Percentiles rank a stretch among this genome's conserved stretches.
Evolutionary conservation across 30 jellyfish, hydroid and myxozoan genomes (phyloP).

Genomic region (Aurelia sp.): DNA sequence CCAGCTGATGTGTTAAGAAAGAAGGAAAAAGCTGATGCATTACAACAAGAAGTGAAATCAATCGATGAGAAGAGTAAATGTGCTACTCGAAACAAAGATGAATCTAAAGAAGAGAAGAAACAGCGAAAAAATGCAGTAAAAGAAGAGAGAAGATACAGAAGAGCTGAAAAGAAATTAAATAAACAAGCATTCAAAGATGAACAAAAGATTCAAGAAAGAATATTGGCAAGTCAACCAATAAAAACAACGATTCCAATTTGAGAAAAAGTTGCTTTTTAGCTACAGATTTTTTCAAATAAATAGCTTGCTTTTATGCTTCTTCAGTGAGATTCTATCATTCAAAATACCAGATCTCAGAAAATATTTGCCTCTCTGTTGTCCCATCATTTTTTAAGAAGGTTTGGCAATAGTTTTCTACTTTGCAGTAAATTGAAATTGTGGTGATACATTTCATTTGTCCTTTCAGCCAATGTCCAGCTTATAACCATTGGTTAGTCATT

Average conservation of each 20-base stretch:
- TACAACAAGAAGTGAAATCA: slow-evolving; percentile 3
- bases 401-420: too few species aligned
- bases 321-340: too few species aligned
- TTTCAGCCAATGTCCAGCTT: too few species aligned
- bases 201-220: slow-evolving; percentile 79
- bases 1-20: slow-evolving; percentile 88
- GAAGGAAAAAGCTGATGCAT: slow-evolving; percentile 27
- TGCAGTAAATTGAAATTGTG: too few species aligned
- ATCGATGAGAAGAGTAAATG: neutral
- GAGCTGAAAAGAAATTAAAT: slow-evolving; percentile 89
- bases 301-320: too few species aligned
- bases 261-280: neutral
- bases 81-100: slow-evolving; percentile 49
- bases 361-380: too few species aligned
- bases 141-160: slow-evolving; percentile 75
- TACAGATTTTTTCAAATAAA: too few species aligned
- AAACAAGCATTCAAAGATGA: slow-evolving; percentile 85
- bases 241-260: slow-evolving; percentile 40
- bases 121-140: slow-evolving; percentile 77
- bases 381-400: too few species aligned
- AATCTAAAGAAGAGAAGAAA: slow-evolving; percentile 72
- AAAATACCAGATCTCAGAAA: too few species aligned
- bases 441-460: too few species aligned
- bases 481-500: too few species aligned
- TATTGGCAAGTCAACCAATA: slow-evolving; percentile 44